Evolutionary conservation across 2,888 invertebrate species (phyloP).

Genomic region (Sipunculus nudus): DNA sequence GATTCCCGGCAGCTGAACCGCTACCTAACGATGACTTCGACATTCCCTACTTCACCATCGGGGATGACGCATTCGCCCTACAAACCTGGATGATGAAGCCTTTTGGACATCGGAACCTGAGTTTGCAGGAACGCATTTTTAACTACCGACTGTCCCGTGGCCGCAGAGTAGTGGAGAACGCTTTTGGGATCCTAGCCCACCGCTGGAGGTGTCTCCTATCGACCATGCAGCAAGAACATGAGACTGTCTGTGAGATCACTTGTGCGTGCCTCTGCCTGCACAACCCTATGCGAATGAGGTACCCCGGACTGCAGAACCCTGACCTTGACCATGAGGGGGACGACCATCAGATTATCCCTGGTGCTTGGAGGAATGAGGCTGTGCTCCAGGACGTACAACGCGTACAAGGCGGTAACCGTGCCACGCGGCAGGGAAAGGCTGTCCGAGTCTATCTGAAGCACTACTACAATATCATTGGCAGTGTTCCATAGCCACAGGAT

Average conservation of each 20-base stretch:
- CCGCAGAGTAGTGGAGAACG: too few relatives aligned
- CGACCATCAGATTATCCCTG: slow-evolving; percentile 24
- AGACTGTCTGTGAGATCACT: slow-evolving; percentile 14
- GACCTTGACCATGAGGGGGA: slow-evolving; percentile 11
- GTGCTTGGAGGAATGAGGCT: slow-evolving; percentile 32
- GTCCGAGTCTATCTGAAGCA: too few relatives aligned
- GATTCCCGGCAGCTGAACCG: too few relatives aligned
- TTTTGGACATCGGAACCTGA: too few relatives aligned
- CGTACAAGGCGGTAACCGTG: slow-evolving; percentile 11
- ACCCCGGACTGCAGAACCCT: slow-evolving; percentile 26
- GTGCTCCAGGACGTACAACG: slow-evolving; percentile 7
- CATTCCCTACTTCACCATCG: too few relatives aligned
- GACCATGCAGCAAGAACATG: slow-evolving; percentile 3
- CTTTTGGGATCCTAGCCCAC: too few relatives aligned
- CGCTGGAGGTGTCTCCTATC: too few relatives aligned
- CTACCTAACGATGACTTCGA: too few relatives aligned
- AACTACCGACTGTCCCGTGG: too few relatives aligned
- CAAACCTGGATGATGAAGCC: too few relatives aligned
- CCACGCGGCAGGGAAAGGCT: neutral
- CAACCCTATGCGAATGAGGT: slow-evolving; percentile 27
- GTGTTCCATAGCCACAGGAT: neutral
- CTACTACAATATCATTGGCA: neutral
- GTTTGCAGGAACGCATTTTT: too few relatives aligned
- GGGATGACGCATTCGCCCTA: too few relatives aligned
- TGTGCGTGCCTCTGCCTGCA: slow-evolving; percentile 28